Conservation (phyloP, 1,140 invertebrate species). For the Gonatopus flavifemur region DNA sequence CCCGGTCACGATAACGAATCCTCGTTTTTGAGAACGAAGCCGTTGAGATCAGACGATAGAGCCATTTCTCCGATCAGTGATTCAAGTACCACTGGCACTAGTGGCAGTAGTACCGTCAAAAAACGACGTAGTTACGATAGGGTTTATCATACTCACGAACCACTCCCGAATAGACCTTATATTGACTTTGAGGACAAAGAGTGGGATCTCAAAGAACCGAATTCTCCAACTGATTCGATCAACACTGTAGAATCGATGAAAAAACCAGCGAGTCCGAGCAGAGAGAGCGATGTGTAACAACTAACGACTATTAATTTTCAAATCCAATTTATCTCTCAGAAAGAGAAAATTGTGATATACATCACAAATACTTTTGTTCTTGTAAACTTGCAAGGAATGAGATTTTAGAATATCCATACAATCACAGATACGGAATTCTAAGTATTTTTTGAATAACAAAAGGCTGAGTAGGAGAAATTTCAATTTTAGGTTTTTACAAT, state of each 20-base stretch:
- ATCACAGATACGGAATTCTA: no score
- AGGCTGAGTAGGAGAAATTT: no score
- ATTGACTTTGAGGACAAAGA: conserved; percentile 78
- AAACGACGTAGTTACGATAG: conserved; percentile 74
- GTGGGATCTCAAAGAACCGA: conserved; percentile 71
- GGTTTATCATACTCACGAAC: conserved; percentile 80
- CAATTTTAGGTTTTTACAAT: no score
- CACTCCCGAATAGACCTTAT: conserved; percentile 72
- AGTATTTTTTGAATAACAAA: no score
- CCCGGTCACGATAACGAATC: conserved; percentile 35
- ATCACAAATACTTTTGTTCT: no score
- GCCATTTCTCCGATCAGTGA: conserved; percentile 37
- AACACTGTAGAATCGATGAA: conserved; percentile 23
- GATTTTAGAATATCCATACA: no score
- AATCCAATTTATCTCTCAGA: no score
- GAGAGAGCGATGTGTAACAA: conserved; percentile 48
- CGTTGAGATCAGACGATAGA: conserved; percentile 37
- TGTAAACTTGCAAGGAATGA: no score
- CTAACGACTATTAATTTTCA: no score
- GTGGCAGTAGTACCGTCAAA: conserved; percentile 61
- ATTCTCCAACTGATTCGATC: conserved; percentile 59
- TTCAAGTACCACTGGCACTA: conserved; percentile 35
- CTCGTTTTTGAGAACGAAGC: conserved; percentile 20
- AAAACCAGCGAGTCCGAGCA: conserved; percentile 44
- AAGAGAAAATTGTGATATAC: no score